Evolutionary conservation across 2,888 invertebrate species (phyloP).

Genomic region (Teinopalpus imperialis): DNA sequence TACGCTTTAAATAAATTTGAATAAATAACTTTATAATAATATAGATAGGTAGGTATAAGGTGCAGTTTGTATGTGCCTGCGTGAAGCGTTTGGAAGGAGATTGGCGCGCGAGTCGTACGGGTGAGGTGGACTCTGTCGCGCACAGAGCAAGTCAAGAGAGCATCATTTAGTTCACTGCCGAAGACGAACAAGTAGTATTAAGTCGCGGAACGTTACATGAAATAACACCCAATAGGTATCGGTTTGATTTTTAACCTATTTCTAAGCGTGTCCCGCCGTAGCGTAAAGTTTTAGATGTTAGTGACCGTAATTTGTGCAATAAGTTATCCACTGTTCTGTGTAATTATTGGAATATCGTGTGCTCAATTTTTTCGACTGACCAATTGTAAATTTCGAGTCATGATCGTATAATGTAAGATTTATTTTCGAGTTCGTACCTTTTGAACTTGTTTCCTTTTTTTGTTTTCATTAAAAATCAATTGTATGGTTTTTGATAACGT

Average conservation of each 20-base stretch:
- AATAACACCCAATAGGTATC: constrained; percentile 38
- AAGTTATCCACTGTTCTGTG: constrained; percentile 63
- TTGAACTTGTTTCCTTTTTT: constrained; percentile 3
- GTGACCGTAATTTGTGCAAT: constrained; percentile 71
- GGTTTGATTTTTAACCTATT: constrained; percentile 31
- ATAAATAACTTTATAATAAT: constrained; percentile 70
- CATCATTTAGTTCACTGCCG: constrained; percentile 63
- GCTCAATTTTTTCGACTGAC: constrained; percentile 81
- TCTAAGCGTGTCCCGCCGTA: constrained; percentile 37
- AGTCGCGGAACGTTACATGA: constrained; percentile 56
- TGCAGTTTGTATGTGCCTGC: constrained; percentile 68
- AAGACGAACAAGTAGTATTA: constrained; percentile 52
- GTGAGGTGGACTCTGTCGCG: constrained; percentile 20
- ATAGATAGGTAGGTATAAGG: constrained; percentile 77
- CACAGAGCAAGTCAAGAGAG: constrained; percentile 36
- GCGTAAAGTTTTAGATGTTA: constrained; percentile 45
- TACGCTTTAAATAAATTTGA: constrained; percentile 81
- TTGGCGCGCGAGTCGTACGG: constrained; percentile 17
- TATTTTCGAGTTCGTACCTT: constrained; percentile 28
- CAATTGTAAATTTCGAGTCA: constrained; percentile 62
- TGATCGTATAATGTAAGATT: constrained; percentile 46
- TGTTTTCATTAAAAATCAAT: constrained; percentile 7
- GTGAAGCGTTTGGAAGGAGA: constrained; percentile 42
- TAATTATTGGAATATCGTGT: constrained; percentile 59
- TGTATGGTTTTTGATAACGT: not conserved